Evolutionary conservation across 2,888 invertebrate species (phyloP).

Genomic region (Drepanosiphum platanoidis): DNA sequence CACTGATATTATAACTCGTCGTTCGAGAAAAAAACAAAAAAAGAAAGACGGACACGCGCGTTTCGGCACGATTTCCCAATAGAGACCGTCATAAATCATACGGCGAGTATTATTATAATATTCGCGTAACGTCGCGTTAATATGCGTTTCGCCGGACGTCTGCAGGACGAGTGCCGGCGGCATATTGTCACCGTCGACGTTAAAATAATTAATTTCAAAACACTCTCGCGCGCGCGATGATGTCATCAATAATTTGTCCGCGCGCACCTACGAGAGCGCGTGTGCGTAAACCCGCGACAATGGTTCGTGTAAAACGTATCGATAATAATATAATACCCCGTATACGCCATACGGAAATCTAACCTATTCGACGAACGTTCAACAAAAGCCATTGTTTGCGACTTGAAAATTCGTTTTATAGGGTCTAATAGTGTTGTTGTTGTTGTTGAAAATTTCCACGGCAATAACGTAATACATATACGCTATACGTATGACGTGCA

Average conservation of each 20-base stretch:
- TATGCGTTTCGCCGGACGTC: not conserved
- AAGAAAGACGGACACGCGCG: too few species aligned
- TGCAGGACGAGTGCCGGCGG: not conserved
- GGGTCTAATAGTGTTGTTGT: constrained; percentile 2
- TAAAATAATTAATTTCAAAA: constrained; percentile 32
- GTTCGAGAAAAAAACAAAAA: too few species aligned
- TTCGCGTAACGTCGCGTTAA: too few species aligned
- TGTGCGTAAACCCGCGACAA: constrained; percentile 15
- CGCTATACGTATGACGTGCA: not conserved
- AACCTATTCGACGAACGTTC: constrained; percentile 26
- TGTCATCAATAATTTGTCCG: constrained; percentile 26
- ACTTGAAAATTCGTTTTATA: constrained; percentile 29
- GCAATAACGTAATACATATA: not conserved
- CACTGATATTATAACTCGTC: too few species aligned
- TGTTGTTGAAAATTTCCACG: constrained; percentile 7
- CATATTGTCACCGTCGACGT: constrained; percentile 10
- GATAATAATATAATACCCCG: not conserved
- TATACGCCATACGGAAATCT: constrained; percentile 1
- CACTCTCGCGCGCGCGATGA: too few species aligned
- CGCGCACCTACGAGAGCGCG: not conserved
- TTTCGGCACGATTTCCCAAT: not conserved
- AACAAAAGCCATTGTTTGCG: constrained; percentile 34
- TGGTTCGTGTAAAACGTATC: constrained; percentile 30
- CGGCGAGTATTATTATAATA: not conserved
- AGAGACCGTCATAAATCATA: not conserved